Base-by-base conservation (phyloP, 2,888 invertebrate genomes). In the Agriopis marginaria region DNA sequence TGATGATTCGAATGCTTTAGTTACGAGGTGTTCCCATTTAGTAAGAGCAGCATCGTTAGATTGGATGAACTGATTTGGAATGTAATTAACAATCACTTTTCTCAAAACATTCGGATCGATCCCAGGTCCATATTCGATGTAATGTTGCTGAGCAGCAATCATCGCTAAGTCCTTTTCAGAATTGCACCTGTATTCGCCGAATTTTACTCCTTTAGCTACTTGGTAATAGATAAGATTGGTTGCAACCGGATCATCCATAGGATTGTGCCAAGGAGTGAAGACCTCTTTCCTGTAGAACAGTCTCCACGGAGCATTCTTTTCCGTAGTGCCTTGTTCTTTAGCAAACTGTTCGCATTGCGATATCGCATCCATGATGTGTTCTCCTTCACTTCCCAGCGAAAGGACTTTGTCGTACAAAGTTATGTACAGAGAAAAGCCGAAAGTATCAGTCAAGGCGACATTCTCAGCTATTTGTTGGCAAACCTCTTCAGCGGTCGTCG, bases 291-390 rank as follows among this genome's bases (percentile, higher is more conserved):
- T 95, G 86, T 97, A 96, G 89, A 97, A 98, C 59, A 98, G 88
- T 77, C 97, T 95, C 99, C 99, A 99, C 0, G 97, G 97, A 6
- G 98, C 98, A 82, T 96, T 97, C 77, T 97, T 95, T 86, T 98
- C 98, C 66, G 96, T 96, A 3, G 96, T 96, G 0, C 98, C 98
- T 86, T 97, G 97, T 88, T 98, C 98, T 89, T 97, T 98, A 40
- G 98, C 97, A 87, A 98, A 98, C 86, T 99, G 99, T 87, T 99
- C 99, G 88, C 99, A 99, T 87, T 98, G 98, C 0, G 98, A 98
- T 81, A 99, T 97, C 0, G 99, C 99, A 90, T 99, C 99, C 97
- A 99, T 97, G 0, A 99, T 97, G 85, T 99, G 98, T 87, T 99
- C 98, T 17, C 96, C 96, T 72, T 97, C 98, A 86, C 97, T 97